phyloP scores from a whole-genome alignment of 2,113 vertebrate species.

The Tricholaema leucomelas region DNA sequence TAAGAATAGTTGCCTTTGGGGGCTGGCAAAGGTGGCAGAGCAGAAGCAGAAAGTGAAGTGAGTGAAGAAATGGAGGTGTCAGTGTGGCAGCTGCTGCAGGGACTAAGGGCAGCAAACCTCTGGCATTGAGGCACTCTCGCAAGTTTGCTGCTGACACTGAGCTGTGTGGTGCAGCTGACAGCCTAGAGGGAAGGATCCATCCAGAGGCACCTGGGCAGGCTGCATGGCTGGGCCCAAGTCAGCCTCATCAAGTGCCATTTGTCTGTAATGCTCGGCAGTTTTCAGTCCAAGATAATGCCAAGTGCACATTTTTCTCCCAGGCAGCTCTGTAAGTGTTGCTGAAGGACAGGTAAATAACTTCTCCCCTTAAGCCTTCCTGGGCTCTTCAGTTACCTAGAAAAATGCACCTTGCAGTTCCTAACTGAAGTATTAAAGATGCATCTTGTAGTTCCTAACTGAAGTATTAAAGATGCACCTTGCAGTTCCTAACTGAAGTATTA shows the following conservation, averaged over 20 bases:
- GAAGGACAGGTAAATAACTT: background rate
- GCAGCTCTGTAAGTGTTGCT: background rate
- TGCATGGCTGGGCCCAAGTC: too few species aligned
- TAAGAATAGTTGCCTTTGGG: background rate
- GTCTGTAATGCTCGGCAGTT: rapidly evolving
- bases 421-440: too few species aligned
- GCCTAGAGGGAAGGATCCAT: too few species aligned
- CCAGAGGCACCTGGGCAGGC: too few species aligned
- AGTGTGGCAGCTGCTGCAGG: background rate
- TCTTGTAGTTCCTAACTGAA: too few species aligned
- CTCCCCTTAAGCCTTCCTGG: background rate
- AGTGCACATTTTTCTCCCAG: background rate
- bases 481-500: background rate
- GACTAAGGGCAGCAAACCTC: background rate
- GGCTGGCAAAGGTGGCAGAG: background rate
- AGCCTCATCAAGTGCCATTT: too few species aligned
- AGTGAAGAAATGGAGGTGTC: background rate
- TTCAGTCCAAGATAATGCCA: background rate
- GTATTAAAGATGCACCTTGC: too few species aligned
- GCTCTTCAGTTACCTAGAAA: background rate
- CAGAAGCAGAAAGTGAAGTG: background rate
- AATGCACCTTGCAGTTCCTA: background rate
- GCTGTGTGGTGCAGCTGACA: too few species aligned
- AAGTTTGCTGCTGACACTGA: too few species aligned
- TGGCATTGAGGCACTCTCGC: too few species aligned